phyloP scores from a whole-genome alignment of 2,888 invertebrate species.

The Drosophila nigricruria region DNA sequence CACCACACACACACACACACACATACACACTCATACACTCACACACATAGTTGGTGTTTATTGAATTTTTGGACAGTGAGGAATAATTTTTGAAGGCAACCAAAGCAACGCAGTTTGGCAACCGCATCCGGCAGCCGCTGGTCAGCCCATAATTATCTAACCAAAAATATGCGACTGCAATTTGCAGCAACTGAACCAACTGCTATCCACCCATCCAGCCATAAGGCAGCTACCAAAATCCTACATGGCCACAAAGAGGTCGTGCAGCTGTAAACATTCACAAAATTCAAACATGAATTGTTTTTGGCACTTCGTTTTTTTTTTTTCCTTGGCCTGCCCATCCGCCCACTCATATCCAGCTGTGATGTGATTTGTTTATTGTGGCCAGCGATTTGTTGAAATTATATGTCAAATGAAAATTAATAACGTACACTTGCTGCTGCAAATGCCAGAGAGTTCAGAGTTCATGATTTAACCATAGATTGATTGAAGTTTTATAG shows the following conservation, averaged over 20 bases:
- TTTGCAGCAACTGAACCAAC: conserved; percentile 29
- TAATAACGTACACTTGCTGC: not conserved
- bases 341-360: not conserved
- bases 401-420: conserved; percentile 16
- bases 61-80: conserved; percentile 65
- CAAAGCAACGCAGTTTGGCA: conserved; percentile 67
- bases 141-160: conserved; percentile 71
- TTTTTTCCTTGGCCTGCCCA: not conserved
- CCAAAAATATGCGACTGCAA: conserved; percentile 63
- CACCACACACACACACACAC: conserved; percentile 10
- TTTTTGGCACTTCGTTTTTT: not conserved
- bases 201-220: not conserved
- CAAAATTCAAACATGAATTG: conserved; percentile 26
- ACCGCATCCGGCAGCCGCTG: conserved; percentile 57
- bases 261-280: conserved; percentile 36
- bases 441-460: not conserved
- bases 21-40: conserved; percentile 9
- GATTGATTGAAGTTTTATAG: not conserved
- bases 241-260: conserved; percentile 34
- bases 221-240: conserved; percentile 5
- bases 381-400: conserved; percentile 33
- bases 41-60: conserved; percentile 30
- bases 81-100: conserved; percentile 49
- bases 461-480: not conserved
- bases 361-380: conserved; percentile 39